These are phyloP conservation scores for Trissonchulus sp. DNA, from an alignment of 2,888 invertebrate genomes.

Conservation along the genomic window DNA sequence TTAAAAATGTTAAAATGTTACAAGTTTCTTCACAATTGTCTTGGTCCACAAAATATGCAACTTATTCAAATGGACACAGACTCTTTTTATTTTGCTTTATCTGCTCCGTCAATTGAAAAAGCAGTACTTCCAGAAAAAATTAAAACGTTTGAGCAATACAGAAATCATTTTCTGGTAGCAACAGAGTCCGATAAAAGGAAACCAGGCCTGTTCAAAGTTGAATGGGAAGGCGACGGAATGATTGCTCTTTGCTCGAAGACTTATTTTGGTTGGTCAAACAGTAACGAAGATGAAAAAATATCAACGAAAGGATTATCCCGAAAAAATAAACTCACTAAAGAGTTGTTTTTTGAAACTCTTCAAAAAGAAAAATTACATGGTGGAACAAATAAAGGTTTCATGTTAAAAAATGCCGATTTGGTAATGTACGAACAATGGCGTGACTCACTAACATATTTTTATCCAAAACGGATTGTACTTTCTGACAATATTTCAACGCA, in stretches of 20 bases:
- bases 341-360: background rate
- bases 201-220: background rate
- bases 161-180: background rate
- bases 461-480: background rate
- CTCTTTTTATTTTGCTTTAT: background rate
- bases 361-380: background rate
- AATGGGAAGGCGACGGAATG: background rate
- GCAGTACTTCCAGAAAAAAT: too few species aligned
- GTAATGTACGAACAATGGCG: background rate
- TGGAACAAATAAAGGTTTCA: slow-evolving; percentile 12
- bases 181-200: background rate
- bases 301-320: background rate
- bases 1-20: background rate
- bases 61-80: background rate
- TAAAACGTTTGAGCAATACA: background rate
- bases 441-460: slow-evolving; percentile 1
- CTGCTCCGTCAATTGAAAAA: background rate
- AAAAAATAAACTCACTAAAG: background rate
- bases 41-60: background rate
- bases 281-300: background rate
- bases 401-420: background rate
- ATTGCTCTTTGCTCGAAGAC: background rate
- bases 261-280: background rate
- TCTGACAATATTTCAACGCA: background rate
- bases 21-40: background rate